Conservation (phyloP, 2,113 vertebrate genomes). For the Gopherus evgoodei region DNA sequence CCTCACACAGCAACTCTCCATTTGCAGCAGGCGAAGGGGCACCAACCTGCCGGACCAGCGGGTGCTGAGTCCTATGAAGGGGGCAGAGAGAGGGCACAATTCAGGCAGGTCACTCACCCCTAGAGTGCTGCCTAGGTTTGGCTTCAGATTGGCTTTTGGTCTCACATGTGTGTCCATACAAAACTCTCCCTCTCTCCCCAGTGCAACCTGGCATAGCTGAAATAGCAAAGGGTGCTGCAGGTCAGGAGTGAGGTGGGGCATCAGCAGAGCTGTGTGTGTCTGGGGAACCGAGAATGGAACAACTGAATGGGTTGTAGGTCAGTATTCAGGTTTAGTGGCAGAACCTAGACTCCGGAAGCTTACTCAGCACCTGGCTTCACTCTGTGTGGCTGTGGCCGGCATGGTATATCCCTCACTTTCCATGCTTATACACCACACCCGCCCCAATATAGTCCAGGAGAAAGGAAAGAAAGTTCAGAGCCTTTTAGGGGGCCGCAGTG, state of each 20-base stretch:
- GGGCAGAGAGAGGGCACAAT: background rate
- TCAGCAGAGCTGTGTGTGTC: background rate
- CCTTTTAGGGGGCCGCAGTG: constrained; percentile 11
- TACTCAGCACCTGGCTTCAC: background rate
- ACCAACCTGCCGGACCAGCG: background rate
- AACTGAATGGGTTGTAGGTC: accelerated
- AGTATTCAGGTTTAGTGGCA: background rate
- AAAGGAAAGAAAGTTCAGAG: background rate
- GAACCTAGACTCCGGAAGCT: background rate
- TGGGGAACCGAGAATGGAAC: background rate
- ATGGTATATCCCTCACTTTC: background rate
- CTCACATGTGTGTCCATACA: background rate
- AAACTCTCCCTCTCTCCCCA: accelerated
- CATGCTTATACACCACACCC: background rate
- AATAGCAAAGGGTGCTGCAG: background rate
- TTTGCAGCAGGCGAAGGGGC: background rate
- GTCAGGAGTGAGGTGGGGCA: background rate
- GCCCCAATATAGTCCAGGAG: background rate
- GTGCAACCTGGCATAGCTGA: background rate
- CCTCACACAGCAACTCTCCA: background rate
- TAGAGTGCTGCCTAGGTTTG: background rate
- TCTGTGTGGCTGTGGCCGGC: accelerated
- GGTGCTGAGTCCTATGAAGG: background rate
- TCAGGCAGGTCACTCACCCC: background rate
- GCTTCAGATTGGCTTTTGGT: background rate